Evolutionary conservation across 2,113 vertebrate genomes (phyloP), one percentile per base, ranked within the genome.

Genomic region (Columba janthina): DNA sequence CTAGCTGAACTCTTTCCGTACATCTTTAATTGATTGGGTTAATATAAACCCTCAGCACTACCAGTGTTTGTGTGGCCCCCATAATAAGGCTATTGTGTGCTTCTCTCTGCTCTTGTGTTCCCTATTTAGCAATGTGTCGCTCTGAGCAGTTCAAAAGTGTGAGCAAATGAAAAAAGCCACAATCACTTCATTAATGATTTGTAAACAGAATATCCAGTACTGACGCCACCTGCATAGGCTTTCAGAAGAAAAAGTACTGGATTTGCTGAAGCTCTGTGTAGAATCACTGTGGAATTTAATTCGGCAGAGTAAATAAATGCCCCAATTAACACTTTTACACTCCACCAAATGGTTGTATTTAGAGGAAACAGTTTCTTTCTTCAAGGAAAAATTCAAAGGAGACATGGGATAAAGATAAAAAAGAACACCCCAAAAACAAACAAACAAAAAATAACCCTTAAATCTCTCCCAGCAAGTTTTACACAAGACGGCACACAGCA

Each of bases 111-210:
- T 90, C 95, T 97, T 96, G 96, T 96, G 96, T 96, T 96, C 91
- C 86, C 96, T 85, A 89, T 97, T 98, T 95, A 96, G 93, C 85
- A 95, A 97, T 95, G 97, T 96, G 97, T 97, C 89, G 36, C 94
- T 97, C 93, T 85, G 92, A 79, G 93, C 94, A 91, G 97, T 97
- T 98, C 97, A 97, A 97, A 97, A 97, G 96, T 95, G 95, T 92
- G 92, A 97, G 97, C 96, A 85, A 96, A 95, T 92, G 97, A 96
- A 97, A 97, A 97, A 97, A 93, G 94, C 95, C 88, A 95, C 96
- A 94, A 97, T 98, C 96, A 94, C 97, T 97, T 98, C 97, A 98
- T 98, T 97, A 97, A 97, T 96, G 97, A 97, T 98, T 96, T 98
- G 98, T 97, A 97, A 98, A 98, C 97, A 97, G 95, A 93, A 91